phyloP scores from a whole-genome alignment of 2,888 invertebrate species.

The Bhutanitis thaidina region DNA sequence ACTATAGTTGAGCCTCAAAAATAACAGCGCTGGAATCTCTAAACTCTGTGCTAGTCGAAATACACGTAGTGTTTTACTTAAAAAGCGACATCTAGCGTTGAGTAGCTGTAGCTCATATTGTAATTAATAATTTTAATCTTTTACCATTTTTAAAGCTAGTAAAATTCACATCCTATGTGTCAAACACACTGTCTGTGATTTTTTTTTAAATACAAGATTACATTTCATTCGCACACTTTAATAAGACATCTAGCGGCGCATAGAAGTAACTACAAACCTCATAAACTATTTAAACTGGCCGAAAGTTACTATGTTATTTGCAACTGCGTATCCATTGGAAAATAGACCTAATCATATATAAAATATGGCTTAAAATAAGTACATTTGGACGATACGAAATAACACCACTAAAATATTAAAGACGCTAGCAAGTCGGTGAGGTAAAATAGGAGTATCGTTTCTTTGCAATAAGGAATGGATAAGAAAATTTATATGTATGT shows the following conservation, averaged over 20 bases:
- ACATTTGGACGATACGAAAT: conserved; percentile 38
- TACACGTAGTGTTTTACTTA: too few species aligned
- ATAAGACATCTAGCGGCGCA: conserved; percentile 26
- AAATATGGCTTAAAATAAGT: conserved; percentile 36
- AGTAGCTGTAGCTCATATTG: conserved; percentile 22
- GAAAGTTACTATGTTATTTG: conserved; percentile 61
- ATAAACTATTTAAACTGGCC: conserved; percentile 59
- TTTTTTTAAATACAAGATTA: too few species aligned
- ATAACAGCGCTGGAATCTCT: too few species aligned
- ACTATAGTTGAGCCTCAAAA: too few species aligned
- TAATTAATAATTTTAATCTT: neutral
- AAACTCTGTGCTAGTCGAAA: too few species aligned
- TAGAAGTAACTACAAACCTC: conserved; percentile 21
- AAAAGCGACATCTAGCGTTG: conserved; percentile 25
- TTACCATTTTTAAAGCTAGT: too few species aligned
- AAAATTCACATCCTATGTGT: too few species aligned
- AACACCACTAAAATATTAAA: conserved; percentile 60
- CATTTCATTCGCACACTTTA: too few species aligned
- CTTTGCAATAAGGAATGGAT: conserved; percentile 27
- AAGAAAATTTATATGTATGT: conserved; percentile 22
- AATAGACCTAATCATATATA: conserved; percentile 29
- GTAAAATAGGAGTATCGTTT: conserved; percentile 52
- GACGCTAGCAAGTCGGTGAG: conserved; percentile 36
- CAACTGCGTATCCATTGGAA: conserved; percentile 35
- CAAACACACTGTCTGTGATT: too few species aligned